Base-by-base conservation (phyloP, 2,888 invertebrate genomes). In the Pyrocoelia pectoralis region DNA sequence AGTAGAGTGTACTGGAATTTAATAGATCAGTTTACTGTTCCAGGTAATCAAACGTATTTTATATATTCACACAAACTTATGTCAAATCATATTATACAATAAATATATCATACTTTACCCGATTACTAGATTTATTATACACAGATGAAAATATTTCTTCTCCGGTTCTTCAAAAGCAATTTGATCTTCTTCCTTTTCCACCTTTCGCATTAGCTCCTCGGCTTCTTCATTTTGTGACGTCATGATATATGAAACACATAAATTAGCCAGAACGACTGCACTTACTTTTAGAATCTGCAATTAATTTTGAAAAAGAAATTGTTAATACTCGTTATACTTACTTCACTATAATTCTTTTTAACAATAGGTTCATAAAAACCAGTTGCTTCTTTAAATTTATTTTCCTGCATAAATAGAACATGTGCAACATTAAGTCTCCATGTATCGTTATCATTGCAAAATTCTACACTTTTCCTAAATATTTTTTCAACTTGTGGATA, bases 221-320 rank as follows among this genome's bases (percentile, higher is more conserved):
- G 98, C 98, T 85, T 98, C 98, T 80, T 97, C 97, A 79, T 98
- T 99, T 82, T 97, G 96, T 53, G 95, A 94, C 1, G 97, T 98
- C 98, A 99, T 98, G 73, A 99, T 98, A 79, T 99, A 99, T 13
- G 98, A 97, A 1, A 98, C 98, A 80, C 99, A 99, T 28, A 99
- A 84, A 82, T 99, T 99, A 15, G 98, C 99, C 76, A 99, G 84
- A 41, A 99, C 97, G 33, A 98, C 96, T n/a, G 99, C 97, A 76
- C 97, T 96, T 9, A 98, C 92, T 71, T 93, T 91, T 79, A 99
- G 85, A 75, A 99, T 93, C 88, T 93, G 24, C 76, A 17, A 81
- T 80, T 66, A 66, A 66, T 40, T 43, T 6, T 49, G 9, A 40
- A 13, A 58, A 24, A 19, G 54, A 49, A 14, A n/a, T n/a, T n/a